Base-by-base conservation (phyloP, 2,888 invertebrate genomes). In the Acanthosoma haemorrhoidale region DNA sequence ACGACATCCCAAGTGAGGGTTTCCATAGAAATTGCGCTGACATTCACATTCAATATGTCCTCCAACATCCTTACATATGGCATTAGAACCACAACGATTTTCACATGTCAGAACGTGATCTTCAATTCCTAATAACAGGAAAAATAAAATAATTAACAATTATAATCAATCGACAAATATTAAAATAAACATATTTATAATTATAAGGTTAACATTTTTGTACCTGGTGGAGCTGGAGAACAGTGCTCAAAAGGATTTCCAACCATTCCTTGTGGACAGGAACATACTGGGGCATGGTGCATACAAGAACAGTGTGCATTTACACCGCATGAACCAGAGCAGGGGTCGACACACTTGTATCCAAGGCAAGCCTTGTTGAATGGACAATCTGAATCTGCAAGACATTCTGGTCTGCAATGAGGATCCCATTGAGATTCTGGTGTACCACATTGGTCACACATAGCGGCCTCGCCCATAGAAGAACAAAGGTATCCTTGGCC, bases 171-270 rank as follows among this genome's bases (percentile, higher is more conserved):
- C 11, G 6, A 36, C 6, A 58, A 16, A 11, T 32, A 51, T 29
- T n/a, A 58, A 9, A 29, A 32, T 34, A 63, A 3, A 71, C 43
- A 59, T 18, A 13, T 68, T 61, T 32, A 4, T 16, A 59, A 31
- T 16, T 1, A 5, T 32, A n/a, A 3, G n/a, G 29, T 34, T 18
- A 2, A 32, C 3, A 31, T 59, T 2, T 34, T 82, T 83, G 83
- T 82, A 86, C 86, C 81, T 74, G 80, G 79, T 41, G 81, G 80
- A 66, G 85, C 84, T 36, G 82, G 80, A 74, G 86, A 83, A 77
- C 91, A 91, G 77, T 88, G 87, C 77, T 90, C 90, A 77, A 88
- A 91, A 13, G 91, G 90, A 80, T 91, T 90, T 76, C 91, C 91
- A 75, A 84, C 82, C 64, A 88, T 84, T 61, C 87, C 88, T 71